These are phyloP conservation scores for Crotalus helleri DNA, from an alignment of 2,113 vertebrate species.

Conservation along the genomic window DNA sequence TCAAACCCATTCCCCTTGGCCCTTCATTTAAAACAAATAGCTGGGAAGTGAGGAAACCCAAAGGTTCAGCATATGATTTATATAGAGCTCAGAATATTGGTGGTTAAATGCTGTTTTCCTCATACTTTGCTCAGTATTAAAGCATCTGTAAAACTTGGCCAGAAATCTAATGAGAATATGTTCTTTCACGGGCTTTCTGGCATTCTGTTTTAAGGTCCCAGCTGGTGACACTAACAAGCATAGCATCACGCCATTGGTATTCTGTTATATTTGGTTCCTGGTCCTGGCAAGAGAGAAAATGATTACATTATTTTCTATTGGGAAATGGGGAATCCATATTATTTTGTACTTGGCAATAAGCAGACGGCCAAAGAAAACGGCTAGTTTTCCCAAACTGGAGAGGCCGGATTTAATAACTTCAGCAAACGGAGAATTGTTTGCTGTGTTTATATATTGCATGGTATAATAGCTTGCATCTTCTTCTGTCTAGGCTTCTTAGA, in stretches of 20 bases:
- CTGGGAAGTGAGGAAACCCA: background rate
- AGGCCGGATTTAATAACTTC: background rate
- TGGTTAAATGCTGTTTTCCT: background rate
- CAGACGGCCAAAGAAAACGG: background rate
- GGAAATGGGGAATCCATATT: background rate
- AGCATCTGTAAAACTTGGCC: slow-evolving; percentile 29
- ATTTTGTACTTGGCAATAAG: background rate
- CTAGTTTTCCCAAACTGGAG: background rate
- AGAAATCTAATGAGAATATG: slow-evolving; percentile 28
- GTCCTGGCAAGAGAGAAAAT: slow-evolving; percentile 2
- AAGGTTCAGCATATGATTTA: background rate
- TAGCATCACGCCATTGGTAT: slow-evolving; percentile 5
- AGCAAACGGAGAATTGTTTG: background rate
- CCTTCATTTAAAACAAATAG: background rate
- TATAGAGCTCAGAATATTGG: background rate
- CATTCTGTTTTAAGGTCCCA: slow-evolving; percentile 20
- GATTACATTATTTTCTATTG: background rate
- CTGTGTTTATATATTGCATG: background rate
- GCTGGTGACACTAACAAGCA: slow-evolving; percentile 18
- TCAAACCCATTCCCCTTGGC: background rate
- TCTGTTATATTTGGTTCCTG: slow-evolving; percentile 12
- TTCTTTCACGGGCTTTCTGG: slow-evolving; percentile 22
- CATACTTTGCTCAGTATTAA: background rate
- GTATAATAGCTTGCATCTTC: background rate
- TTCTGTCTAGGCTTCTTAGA: background rate